Conservation (phyloP, 2,888 invertebrate species). For the Strigamia crassipes region DNA sequence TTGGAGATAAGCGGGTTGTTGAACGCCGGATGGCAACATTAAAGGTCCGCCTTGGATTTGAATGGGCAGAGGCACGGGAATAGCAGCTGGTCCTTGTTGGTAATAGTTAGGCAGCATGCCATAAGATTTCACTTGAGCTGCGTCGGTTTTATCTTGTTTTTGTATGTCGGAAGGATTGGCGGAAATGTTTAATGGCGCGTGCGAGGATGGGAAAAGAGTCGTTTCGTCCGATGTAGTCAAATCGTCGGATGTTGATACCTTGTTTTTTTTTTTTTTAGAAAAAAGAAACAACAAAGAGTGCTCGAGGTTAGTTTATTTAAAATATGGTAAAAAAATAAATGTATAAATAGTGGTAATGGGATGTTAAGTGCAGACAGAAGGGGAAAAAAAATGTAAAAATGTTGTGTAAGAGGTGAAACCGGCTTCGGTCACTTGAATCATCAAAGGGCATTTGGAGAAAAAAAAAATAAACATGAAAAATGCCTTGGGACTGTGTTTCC, state of each 20-base stretch:
- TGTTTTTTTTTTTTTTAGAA: not conserved
- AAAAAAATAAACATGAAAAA: not conserved
- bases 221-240: not conserved
- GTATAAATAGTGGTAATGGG: not conserved
- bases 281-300: not conserved
- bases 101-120: slow-evolving; percentile 39
- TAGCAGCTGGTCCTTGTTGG: slow-evolving; percentile 46
- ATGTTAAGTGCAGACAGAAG: not conserved
- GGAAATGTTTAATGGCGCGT: slow-evolving; percentile 3
- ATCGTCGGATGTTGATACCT: not conserved
- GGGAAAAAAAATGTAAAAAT: not conserved
- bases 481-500: not conserved
- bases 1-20: slow-evolving; percentile 7
- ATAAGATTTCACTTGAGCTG: slow-evolving; percentile 49
- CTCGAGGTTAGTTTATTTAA: not conserved
- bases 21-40: slow-evolving; percentile 46
- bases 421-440: slow-evolving; percentile 28
- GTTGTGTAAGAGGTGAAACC: not conserved
- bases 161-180: slow-evolving; percentile 10
- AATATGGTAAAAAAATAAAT: not conserved
- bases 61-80: slow-evolving; percentile 49
- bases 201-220: slow-evolving; percentile 8
- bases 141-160: slow-evolving; percentile 48
- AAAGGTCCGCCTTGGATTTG: slow-evolving; percentile 48
- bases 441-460: slow-evolving; percentile 18